These are phyloP conservation scores for Coremacera marginata DNA, from an alignment of 2,888 invertebrate genomes.

Conservation along the genomic window DNA sequence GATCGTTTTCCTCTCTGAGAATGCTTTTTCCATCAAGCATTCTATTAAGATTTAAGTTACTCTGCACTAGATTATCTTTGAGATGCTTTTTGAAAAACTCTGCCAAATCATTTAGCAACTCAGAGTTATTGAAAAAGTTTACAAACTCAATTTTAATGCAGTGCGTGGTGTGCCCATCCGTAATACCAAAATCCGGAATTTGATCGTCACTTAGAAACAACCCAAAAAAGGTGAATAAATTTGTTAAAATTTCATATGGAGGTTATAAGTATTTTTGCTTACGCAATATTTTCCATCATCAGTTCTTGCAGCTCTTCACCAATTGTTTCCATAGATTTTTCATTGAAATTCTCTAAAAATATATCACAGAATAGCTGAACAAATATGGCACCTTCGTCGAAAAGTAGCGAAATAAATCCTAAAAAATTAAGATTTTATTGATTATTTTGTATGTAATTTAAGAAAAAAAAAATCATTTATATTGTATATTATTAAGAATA, in stretches of 20 bases:
- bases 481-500: too few species aligned
- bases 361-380: slow-evolving; percentile 18
- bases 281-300: background rate
- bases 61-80: background rate
- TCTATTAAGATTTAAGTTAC: too few species aligned
- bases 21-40: background rate
- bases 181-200: slow-evolving; percentile 10
- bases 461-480: too few species aligned
- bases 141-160: slow-evolving; percentile 9
- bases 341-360: slow-evolving; percentile 1
- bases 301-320: background rate
- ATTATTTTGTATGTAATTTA: too few species aligned
- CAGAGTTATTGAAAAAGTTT: background rate
- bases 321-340: slow-evolving; percentile 15
- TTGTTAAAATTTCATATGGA: background rate
- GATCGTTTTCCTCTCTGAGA: background rate
- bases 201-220: background rate
- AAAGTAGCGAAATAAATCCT: slow-evolving; percentile 9
- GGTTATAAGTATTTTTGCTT: background rate
- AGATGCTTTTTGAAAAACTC: background rate
- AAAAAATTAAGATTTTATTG: background rate
- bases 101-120: background rate
- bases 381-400: slow-evolving; percentile 12
- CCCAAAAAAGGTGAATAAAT: background rate
- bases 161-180: background rate